These are phyloP conservation scores for Papilio polyxenes DNA, from an alignment of 1,140 invertebrate genomes.

Conservation along the genomic window DNA sequence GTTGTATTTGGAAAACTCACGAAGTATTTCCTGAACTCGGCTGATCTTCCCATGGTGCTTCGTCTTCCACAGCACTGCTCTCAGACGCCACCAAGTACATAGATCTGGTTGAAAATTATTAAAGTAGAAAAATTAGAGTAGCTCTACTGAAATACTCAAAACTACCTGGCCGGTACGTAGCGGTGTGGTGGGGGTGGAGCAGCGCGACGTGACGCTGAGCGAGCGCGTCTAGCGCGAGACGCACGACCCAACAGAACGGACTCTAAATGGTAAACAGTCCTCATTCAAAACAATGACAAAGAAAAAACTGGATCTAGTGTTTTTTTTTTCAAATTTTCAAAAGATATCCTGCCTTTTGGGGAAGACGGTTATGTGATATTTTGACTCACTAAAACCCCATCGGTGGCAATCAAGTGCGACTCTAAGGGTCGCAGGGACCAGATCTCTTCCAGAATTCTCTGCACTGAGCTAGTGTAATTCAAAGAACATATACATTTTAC, in stretches of 20 bases:
- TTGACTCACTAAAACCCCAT: no score
- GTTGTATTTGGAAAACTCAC: constrained; percentile 52
- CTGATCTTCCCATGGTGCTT: constrained; percentile 64
- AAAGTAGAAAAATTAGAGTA: not conserved
- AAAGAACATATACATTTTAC: no score
- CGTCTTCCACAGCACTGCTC: constrained; percentile 74
- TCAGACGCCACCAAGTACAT: constrained; percentile 76
- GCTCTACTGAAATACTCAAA: not conserved
- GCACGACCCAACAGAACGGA: constrained; percentile 67
- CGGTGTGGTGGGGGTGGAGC: constrained; percentile 69
- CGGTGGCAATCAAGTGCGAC: no score
- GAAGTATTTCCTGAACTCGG: constrained; percentile 68
- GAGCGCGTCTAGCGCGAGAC: constrained; percentile 62
- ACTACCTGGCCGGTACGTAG: constrained; percentile 70
- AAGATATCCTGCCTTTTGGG: no score
- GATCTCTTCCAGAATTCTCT: no score
- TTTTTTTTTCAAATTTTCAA: no score
- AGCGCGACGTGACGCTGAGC: constrained; percentile 64
- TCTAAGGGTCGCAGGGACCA: no score
- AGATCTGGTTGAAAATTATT: constrained; percentile 51
- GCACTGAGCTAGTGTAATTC: no score
- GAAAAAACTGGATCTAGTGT: no score
- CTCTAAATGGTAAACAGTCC: constrained; percentile 47
- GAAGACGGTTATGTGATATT: no score
- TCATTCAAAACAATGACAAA: not conserved